Base-by-base conservation (phyloP, 2,797 vertebrate species). In the Scleropages formosus region DNA sequence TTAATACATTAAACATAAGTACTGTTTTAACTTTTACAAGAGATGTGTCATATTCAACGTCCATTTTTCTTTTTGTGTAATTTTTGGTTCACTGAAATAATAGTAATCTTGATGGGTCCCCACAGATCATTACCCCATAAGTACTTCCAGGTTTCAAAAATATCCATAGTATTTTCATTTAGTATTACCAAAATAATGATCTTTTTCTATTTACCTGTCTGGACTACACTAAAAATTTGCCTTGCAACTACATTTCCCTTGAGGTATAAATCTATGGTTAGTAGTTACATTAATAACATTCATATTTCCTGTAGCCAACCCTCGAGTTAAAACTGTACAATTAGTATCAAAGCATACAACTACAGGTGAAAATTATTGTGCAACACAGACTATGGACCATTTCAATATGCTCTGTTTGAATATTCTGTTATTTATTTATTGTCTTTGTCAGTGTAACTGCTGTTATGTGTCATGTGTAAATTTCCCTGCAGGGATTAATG, bases 271-370 rank as follows among this genome's bases (percentile, higher is more conserved):
- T 62, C 62, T 62, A 64, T 62, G 62, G 27, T 62, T 64, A 39
- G 39, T 64, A 31, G 62, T 64, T 64, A 64, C 64, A 64, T 64
- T 64, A 62, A 31, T 62, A 64, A 64, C 64, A 64, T 64, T 64
- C 27, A 64, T 62, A 64, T 64, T 64, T 26, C 62, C 62, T 39
- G 62, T 64, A 64, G 62, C 27, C 16, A 64, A 64, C 26, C 62
- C 62, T n/a, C 62, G 61, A 63, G 61, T 63, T 62, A 64, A 62
- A 64, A 64, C 27, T 64, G 27, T 64, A 64, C 31, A 64, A n/a
- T n/a, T n/a, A n/a, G n/a, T n/a, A n/a, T n/a, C n/a, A n/a, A n/a
- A n/a, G n/a, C n/a, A n/a, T n/a, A n/a, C n/a, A n/a, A n/a, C n/a
- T n/a, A n/a, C n/a, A n/a, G n/a, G n/a, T n/a, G n/a, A n/a, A n/a